Base-by-base conservation (phyloP, 2,888 invertebrate species). In the Cylloceria caligata region DNA sequence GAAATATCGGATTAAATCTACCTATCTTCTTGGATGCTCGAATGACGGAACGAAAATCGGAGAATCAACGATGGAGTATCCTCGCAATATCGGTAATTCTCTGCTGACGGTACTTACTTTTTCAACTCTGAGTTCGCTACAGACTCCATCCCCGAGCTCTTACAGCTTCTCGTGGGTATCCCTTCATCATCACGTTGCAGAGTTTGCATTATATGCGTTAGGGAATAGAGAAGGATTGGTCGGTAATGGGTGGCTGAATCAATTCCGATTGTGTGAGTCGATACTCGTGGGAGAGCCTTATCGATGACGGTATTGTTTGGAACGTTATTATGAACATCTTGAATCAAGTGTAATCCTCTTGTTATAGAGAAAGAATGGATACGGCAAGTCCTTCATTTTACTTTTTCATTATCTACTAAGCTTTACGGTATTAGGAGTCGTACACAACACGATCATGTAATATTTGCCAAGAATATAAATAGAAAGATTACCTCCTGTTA, bases 401-500 rank as follows among this genome's bases (percentile, higher is more conserved):
- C 3, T 30, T 30, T n/a, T n/a, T n/a, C n/a, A 9, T 7, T 39
- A 11, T 7, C 39, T 39, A 11, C 39, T n/a, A 42, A 13, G 42
- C 13, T 42, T 39, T 2, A 9, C 13, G 42, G 5, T 5, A 5
- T 42, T 42, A 11, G 42, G 3, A 2, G 3, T 42, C n/a, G 42
- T 13, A 2, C 13, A 13, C 3, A 42, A 13, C 11, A n/a, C 1
- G 1, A n/a, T 42, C 42, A 13, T 42, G n/a, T 3, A 42, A 42
- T 13, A 13, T 42, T 3, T n/a, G n/a, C n/a, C n/a, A n/a, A 13
- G 11, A 13, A 11, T 49, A n/a, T 19, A 49, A 9, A 19, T 11
- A 21, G 6, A 21, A 42, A 34, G 69, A 92, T 95, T 94, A 96
- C 98, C 97, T 88, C 97, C 97, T 84, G 96, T 96, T 64, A 97